Base-by-base conservation (phyloP, 2,797 vertebrate genomes). In the Allobates femoralis region DNA sequence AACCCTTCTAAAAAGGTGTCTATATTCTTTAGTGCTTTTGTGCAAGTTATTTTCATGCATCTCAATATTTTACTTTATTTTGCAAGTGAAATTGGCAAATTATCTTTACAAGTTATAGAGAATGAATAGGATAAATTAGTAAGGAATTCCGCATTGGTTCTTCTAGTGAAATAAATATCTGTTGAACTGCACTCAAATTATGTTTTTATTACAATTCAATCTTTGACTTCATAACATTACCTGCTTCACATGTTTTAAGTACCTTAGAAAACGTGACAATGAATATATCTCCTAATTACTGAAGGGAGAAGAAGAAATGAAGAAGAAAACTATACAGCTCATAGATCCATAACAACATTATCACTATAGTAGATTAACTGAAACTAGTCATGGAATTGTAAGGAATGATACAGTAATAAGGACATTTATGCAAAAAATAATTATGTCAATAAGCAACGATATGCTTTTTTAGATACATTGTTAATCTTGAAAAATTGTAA, bases 241-340 rank as follows among this genome's bases (percentile, higher is more conserved):
- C 41, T 32, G 60, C 62, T 67, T 60, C 60, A 66, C 60, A 30
- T 50, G 19, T 30, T 64, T 66, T 81, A 81, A 81, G 79, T 66
- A 67, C 26, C 60, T 53, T 51, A 23, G 26, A 66, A 74, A 67
- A 67, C 79, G 79, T 81, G 79, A 81, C 64, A 50, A 10, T 67
- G 79, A 81, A 81, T 81, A 81, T 51, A 81, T 81, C 60, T 30
- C 41, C 3, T 26, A 64, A 46, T 79, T 79, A 79, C 78, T 50
- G 34, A 32, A 74, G 23, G 23, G 34, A 23, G n/a, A 80, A 79
- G 58, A 79, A 28, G 34, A 28, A 11, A 46, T 41, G 26, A 64
- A 80, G n/a, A 16, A 66, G 46, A 28, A 28, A 66, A 8, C 34
- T 62, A 15, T 11, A 73, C 12, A 3, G 23, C 56, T 60, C 32